Conservation (phyloP, 2,888 invertebrate species). For the Xestoiulus laeticollis region DNA sequence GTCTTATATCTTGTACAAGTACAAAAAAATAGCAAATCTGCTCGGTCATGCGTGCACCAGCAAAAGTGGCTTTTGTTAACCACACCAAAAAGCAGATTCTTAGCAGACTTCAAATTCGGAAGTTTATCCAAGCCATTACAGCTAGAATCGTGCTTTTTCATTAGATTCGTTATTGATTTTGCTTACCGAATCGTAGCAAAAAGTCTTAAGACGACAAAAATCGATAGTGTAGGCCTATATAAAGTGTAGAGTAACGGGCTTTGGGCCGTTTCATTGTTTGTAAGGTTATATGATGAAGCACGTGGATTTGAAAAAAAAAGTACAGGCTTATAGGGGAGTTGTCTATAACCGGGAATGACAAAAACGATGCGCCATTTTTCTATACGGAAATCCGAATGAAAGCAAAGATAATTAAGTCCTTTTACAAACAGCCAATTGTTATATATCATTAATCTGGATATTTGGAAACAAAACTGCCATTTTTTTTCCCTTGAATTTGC, state of each 20-base stretch:
- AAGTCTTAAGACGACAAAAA: not conserved
- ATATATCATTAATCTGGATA: not conserved
- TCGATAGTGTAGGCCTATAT: too few species aligned
- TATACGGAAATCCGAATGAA: too few species aligned
- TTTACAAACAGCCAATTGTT: not conserved
- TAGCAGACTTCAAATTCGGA: not conserved
- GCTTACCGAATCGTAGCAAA: not conserved
- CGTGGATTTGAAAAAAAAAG: not conserved
- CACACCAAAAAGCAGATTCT: not conserved
- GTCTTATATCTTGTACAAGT: too few species aligned
- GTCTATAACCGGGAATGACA: not conserved
- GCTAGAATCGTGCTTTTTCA: not conserved
- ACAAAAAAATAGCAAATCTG: not conserved
- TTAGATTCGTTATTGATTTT: not conserved
- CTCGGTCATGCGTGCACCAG: not conserved
- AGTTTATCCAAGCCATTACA: conserved; percentile 1
- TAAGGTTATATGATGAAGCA: not conserved
- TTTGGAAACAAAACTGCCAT: not conserved
- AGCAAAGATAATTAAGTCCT: too few species aligned
- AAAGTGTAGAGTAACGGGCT: not conserved
- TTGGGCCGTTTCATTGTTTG: not conserved
- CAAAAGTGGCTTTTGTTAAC: not conserved
- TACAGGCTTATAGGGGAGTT: not conserved
- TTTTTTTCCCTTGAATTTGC: not conserved
- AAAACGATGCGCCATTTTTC: not conserved